Evolutionary conservation across 2,888 invertebrate species (phyloP), one percentile per base, ranked within the genome.

Genomic region (Schizaphis graminum): DNA sequence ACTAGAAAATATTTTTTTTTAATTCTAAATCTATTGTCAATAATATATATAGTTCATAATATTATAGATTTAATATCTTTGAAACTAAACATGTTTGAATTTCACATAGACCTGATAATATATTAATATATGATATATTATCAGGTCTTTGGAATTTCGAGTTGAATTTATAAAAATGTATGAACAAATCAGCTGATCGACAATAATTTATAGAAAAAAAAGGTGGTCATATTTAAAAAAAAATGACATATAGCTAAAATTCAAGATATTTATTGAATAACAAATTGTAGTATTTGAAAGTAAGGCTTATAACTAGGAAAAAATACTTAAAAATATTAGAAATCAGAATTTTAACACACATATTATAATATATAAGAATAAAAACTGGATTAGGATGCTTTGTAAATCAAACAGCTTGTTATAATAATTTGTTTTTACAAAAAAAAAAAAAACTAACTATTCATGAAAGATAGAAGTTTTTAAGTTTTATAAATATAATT

Each of bases 211-310:
- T 3, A 61, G 28, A 13, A 28, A 3, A 24, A 61, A 61, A 28
- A 0, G 28, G 28, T n/a, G 13, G n/a, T n/a, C 3, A 1, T n/a
- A 3, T 67, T 61, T 28, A 1, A 61, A 13, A 10, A n/a, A 61
- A 61, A 61, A 0, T n/a, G 28, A 3, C 35, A n/a, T 67, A 0
- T 35, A n/a, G n/a, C 2, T 7, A 4, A 0, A 5, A 4, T 0
- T n/a, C 1, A n/a, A 67, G 5, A n/a, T 1, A 5, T 16, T 67
- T 16, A n/a, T 67, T 67, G n/a, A 67, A 13, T 67, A 5, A 24
- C n/a, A n/a, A 67, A n/a, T n/a, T n/a, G 0, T n/a, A 67, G 67
- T 67, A 67, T n/a, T 67, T 1, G n/a, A n/a, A 7, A n/a, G 16
- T 67, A 67, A 16, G 4, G 16, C 35, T n/a, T 67, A 61, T 26